A percentile compares a stretch with the other conserved stretches of the same genome.
phyloP scores from a whole-genome alignment of 2,113 vertebrate genomes.

The Scopus umbretta region DNA sequence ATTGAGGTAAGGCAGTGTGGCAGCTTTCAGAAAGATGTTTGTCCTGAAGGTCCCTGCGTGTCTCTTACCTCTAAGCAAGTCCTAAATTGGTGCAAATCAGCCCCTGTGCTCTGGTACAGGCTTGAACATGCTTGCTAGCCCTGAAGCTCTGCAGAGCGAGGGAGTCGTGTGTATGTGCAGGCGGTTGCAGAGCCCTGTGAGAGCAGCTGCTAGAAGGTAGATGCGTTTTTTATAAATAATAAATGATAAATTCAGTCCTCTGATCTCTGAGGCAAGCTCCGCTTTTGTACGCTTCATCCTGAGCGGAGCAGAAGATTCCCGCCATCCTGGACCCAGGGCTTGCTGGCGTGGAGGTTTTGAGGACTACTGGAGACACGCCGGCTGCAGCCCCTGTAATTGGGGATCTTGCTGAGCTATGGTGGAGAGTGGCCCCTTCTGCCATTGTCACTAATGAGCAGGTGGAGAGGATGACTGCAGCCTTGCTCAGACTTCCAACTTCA shows the following conservation, averaged over 20 bases:
- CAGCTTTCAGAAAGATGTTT: not conserved
- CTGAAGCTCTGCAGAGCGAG: not conserved
- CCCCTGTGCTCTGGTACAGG: fast-evolving
- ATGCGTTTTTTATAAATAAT: not conserved
- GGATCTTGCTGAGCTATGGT: fast-evolving
- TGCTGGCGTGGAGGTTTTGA: fast-evolving
- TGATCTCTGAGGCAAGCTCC: not conserved
- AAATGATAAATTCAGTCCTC: not conserved
- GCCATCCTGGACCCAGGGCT: not conserved
- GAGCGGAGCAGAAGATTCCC: not conserved
- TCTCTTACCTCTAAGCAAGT: not conserved
- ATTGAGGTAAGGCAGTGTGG: not conserved
- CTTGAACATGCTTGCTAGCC: not conserved
- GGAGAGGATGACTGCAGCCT: not conserved
- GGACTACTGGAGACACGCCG: fast-evolving
- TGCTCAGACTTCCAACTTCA: not conserved
- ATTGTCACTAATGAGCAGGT: fast-evolving
- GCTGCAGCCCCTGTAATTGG: not conserved
- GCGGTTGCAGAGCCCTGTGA: fast-evolving
- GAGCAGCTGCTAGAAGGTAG: not conserved
- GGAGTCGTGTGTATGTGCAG: not conserved
- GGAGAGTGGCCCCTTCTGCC: not conserved
- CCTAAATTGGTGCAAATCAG: not conserved
- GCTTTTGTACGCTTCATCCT: not conserved
- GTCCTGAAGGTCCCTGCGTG: fast-evolving